phyloP scores from a whole-genome alignment of 2,797 vertebrate species.

The Mionectes olivaceus region DNA sequence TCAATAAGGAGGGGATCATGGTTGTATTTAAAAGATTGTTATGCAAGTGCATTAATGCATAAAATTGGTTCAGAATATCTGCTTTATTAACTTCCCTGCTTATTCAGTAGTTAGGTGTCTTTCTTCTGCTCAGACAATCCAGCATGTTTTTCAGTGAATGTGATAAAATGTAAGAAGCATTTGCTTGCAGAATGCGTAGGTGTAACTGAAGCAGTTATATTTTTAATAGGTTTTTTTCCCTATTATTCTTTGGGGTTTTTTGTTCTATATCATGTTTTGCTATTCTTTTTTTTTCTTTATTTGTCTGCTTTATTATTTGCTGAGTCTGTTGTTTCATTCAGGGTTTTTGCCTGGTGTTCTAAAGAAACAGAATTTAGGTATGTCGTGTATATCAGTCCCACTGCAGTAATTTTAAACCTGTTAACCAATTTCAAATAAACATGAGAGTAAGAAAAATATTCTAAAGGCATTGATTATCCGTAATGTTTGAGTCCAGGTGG shows the following conservation, averaged over 20 bases:
- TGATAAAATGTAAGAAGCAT: neutral
- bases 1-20: slow-evolving; percentile 9
- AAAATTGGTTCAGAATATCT: slow-evolving; percentile 41
- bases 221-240: neutral
- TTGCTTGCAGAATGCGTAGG: neutral
- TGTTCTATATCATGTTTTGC: neutral
- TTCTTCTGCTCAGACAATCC: slow-evolving; percentile 13
- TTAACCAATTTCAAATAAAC: neutral
- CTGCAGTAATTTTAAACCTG: neutral
- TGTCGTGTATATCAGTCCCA: neutral
- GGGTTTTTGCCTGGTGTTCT: neutral
- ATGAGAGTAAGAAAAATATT: neutral
- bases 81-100: slow-evolving; percentile 36
- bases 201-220: neutral
- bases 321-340: neutral
- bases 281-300: neutral
- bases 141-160: neutral
- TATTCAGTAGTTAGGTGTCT: neutral
- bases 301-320: neutral
- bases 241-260: neutral
- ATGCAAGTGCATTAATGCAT: neutral
- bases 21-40: slow-evolving; percentile 52
- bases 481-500: neutral
- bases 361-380: neutral
- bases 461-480: neutral